Base-by-base conservation (phyloP, 2,888 invertebrate genomes). In the Nesidiocoris tenuis region DNA sequence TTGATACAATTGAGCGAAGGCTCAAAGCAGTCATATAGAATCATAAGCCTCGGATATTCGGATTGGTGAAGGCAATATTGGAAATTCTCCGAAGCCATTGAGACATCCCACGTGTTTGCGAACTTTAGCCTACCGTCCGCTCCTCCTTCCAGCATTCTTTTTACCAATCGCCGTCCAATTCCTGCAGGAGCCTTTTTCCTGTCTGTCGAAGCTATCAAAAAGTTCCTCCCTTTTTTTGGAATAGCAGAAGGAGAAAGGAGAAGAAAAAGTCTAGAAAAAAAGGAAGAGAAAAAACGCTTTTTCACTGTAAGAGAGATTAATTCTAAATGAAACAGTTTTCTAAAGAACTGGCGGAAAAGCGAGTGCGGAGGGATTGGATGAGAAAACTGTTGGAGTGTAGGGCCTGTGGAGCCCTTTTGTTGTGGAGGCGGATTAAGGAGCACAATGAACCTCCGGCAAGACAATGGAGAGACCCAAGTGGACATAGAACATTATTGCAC, bases 291-390 rank as follows among this genome's bases (percentile, higher is more conserved):
- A 57, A 59, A 24, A 24, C 0, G 54, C 23, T 70, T 59, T n/a
- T 59, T 17, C 17, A 56, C 57, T 70, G 19, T 70, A 59, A 59
- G 59, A 24, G 59, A 25, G 70, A 70, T 70, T 70, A 70, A 70
- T 70, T 59, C 70, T 70, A 70, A 70, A 70, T 70, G 70, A 70
- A 70, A 70, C 70, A 70, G 70, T 70, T 70, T 70, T 70, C 70
- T 23, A 70, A 68, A 68, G 68, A 19, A 68, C 57, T 12, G 39
- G 39, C 39, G 39, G 39, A 39, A 39, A 39, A 39, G 39, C 39
- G 39, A 12, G 39, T 3, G 39, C 39, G 39, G 12, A 39, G 39
- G n/a, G n/a, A n/a, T n/a, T n/a, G n/a, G 59, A 57, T n/a, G 59
- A 59, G 39, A 39, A 63, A 63, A 12, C 19, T 7, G 63, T 17